A percentile compares a stretch with the other conserved stretches of the same genome.
These are phyloP conservation scores for Astreopora myriophthalma DNA, from an alignment of 64 coral and sea anemone species.

Conservation along the genomic window DNA sequence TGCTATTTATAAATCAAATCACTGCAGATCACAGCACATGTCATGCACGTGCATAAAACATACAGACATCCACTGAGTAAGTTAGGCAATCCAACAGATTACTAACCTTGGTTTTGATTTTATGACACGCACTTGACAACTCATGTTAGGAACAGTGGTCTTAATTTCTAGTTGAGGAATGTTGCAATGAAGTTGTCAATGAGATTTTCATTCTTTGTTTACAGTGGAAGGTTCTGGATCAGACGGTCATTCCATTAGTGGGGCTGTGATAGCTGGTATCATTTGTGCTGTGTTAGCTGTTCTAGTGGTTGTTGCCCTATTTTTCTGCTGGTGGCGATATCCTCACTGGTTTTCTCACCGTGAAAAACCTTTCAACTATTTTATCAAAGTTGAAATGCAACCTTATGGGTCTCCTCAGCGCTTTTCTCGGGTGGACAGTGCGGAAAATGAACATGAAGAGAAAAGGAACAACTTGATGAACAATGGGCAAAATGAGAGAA, in stretches of 20 bases:
- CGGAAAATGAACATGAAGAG: slow-evolving; percentile 48
- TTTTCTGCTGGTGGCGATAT: slow-evolving; percentile 80
- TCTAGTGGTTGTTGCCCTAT: slow-evolving; percentile 22
- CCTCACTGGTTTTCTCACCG: slow-evolving; percentile 58
- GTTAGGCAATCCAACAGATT: no score
- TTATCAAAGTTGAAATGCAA: slow-evolving; percentile 82
- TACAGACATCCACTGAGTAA: no score
- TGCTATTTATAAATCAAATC: no score
- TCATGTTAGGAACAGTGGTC: neutral
- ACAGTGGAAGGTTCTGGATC: neutral
- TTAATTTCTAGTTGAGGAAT: neutral
- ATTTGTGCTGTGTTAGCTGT: slow-evolving; percentile 62
- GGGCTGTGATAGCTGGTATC: slow-evolving; percentile 77
- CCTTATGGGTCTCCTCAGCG: slow-evolving; percentile 5
- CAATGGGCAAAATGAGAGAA: neutral
- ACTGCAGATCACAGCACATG: no score
- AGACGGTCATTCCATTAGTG: neutral
- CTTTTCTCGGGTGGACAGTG: slow-evolving; percentile 43
- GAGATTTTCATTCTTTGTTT: neutral
- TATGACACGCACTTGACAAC: no score
- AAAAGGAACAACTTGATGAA: slow-evolving; percentile 23
- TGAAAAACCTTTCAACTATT: slow-evolving; percentile 77
- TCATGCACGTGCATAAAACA: no score
- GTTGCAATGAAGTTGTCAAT: neutral
- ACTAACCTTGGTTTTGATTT: no score